These are phyloP conservation scores for Hydraecia micacea DNA, from an alignment of 2,888 invertebrate species.

Conservation along the genomic window DNA sequence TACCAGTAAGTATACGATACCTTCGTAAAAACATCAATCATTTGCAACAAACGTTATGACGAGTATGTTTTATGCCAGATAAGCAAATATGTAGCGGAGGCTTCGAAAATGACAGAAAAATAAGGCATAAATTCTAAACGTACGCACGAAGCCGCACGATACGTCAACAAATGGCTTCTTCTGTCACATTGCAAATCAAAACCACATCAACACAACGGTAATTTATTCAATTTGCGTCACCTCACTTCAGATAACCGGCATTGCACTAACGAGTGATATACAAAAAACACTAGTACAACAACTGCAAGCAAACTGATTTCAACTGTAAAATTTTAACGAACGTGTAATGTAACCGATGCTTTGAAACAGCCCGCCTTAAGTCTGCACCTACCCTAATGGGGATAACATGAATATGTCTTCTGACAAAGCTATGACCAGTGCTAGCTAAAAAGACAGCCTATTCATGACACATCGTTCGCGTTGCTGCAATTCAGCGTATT, in stretches of 20 bases:
- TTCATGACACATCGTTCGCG: constrained; percentile 44
- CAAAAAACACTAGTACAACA: constrained; percentile 17
- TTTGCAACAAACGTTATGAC: constrained; percentile 2
- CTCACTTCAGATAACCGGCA: constrained; percentile 17
- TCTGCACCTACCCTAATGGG: constrained; percentile 27
- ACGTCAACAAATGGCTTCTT: constrained; percentile 32
- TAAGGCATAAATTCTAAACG: constrained; percentile 16
- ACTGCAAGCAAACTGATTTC: constrained; percentile 23
- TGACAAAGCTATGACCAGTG: constrained; percentile 34
- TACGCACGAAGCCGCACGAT: constrained; percentile 1
- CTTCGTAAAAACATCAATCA: constrained; percentile 26
- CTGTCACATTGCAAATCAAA: constrained; percentile 50
- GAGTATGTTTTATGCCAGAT: constrained; percentile 16
- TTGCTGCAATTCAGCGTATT: constrained; percentile 43
- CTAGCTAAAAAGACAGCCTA: constrained; percentile 44
- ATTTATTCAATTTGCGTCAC: constrained; percentile 28
- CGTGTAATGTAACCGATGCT: constrained; percentile 21
- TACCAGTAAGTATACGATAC: neutral
- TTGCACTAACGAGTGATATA: constrained; percentile 39
- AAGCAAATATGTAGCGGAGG: constrained; percentile 14
- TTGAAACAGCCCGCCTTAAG: constrained; percentile 27
- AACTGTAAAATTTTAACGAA: constrained; percentile 43
- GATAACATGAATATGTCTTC: constrained; percentile 49
- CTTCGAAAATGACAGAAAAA: constrained; percentile 17
- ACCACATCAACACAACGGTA: constrained; percentile 35